Evolutionary conservation across 2,797 vertebrate species (phyloP).

Genomic region (Clarias pachynema): DNA sequence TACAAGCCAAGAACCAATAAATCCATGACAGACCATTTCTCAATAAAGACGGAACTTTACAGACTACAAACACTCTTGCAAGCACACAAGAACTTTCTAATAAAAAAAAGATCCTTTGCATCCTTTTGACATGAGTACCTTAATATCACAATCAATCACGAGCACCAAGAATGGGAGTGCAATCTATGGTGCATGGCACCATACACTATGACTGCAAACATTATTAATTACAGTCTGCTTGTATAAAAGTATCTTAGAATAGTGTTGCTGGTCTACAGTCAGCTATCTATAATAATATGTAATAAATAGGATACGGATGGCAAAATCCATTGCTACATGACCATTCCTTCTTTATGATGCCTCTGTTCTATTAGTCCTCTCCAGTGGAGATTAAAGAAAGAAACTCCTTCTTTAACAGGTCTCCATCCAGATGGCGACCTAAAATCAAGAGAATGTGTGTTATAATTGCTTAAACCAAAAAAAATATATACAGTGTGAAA

Average conservation of each 20-base stretch:
- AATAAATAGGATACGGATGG: background rate
- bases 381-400: slow-evolving; percentile 68
- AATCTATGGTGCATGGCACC: background rate
- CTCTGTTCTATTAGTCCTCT: slow-evolving; percentile 27
- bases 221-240: background rate
- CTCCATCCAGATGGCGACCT: slow-evolving; percentile 91
- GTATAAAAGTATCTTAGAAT: background rate
- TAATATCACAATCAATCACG: background rate
- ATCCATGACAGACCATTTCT: background rate
- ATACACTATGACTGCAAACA: background rate
- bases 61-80: background rate
- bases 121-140: background rate
- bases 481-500: background rate
- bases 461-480: background rate
- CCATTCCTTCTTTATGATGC: background rate
- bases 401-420: slow-evolving; percentile 82
- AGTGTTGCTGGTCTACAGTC: background rate
- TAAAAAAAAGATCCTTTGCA: background rate
- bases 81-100: background rate
- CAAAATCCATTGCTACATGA: background rate
- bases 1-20: background rate
- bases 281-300: background rate
- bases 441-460: slow-evolving; percentile 58
- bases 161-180: background rate
- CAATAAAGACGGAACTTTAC: background rate